Conservation (phyloP, 1,140 invertebrate genomes). For the Sitobion miscanthi region DNA sequence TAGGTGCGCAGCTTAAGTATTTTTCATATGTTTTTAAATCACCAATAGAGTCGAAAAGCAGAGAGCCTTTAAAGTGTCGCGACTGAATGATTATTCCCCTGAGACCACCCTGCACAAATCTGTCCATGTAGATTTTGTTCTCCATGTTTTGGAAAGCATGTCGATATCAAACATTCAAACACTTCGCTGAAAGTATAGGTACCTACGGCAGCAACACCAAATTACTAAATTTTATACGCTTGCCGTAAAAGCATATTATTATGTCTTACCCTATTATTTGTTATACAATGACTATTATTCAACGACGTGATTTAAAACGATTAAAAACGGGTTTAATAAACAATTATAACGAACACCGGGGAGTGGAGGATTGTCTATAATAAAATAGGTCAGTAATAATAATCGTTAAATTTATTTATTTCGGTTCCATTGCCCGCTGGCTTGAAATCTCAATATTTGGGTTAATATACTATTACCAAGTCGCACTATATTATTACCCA, state of each 20-base stretch:
- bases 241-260: neutral
- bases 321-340: constrained; percentile 8
- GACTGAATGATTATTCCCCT: too few species aligned
- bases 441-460: neutral
- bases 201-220: neutral
- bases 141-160: neutral
- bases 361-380: neutral
- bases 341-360: neutral
- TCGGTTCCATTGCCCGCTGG: neutral
- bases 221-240: neutral
- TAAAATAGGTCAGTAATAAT: neutral
- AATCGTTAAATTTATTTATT: neutral
- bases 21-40: neutral
- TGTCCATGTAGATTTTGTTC: neutral
- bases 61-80: neutral
- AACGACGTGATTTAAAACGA: neutral
- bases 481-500: neutral
- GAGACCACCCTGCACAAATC: too few species aligned
- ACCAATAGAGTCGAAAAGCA: neutral
- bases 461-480: neutral
- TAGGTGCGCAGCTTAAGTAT: neutral
- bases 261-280: neutral
- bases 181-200: neutral
- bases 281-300: neutral
- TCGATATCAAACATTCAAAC: neutral